Conservation (phyloP, 2,113 vertebrate species). For the Globicephala melas region DNA sequence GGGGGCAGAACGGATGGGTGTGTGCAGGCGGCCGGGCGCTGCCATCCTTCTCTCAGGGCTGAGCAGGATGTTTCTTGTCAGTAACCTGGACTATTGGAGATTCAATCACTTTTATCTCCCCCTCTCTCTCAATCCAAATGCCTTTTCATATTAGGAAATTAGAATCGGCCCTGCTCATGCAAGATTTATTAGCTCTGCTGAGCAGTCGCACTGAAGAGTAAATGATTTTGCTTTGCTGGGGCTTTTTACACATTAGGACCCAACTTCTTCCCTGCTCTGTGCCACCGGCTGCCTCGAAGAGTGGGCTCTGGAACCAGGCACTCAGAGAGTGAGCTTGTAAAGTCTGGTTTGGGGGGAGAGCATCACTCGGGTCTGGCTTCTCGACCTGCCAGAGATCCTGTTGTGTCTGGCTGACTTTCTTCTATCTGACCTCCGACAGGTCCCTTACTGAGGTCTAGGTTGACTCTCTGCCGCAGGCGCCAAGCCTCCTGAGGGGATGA, state of each 20-base stretch:
- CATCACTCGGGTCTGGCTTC: background rate
- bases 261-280: constrained; percentile 72
- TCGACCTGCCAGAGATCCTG: background rate
- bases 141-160: constrained; percentile 91
- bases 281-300: constrained; percentile 38
- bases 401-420: background rate
- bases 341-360: background rate
- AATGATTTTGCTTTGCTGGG: constrained; percentile 87
- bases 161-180: constrained; percentile 88
- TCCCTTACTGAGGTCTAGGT: background rate
- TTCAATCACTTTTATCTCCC: constrained; percentile 90
- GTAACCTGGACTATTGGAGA: constrained; percentile 86
- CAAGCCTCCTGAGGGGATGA: background rate
- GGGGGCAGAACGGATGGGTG: constrained; percentile 82
- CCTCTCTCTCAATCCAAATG: constrained; percentile 87
- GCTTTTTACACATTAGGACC: constrained; percentile 84
- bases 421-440: background rate
- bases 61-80: constrained; percentile 86
- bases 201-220: constrained; percentile 85
- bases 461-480: background rate
- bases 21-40: constrained; percentile 74
- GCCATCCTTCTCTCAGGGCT: constrained; percentile 83
- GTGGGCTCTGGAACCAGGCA: background rate
- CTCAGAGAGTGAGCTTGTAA: background rate
- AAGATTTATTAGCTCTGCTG: constrained; percentile 90